Base-by-base conservation (phyloP, 2,888 invertebrate species). In the Xestoiulus laeticollis region DNA sequence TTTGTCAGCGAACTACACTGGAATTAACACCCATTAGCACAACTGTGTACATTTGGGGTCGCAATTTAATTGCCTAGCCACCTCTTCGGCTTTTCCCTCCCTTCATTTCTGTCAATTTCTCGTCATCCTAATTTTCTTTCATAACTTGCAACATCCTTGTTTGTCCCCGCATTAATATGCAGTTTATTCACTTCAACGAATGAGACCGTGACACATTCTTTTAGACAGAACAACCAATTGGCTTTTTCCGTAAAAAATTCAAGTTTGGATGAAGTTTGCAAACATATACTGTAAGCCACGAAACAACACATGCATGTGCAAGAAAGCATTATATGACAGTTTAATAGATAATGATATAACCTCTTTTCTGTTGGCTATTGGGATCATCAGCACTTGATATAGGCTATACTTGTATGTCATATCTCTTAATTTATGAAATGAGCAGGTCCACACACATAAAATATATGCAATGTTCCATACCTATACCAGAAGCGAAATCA, bases 1-100 rank as follows among this genome's bases (percentile, higher is more conserved):
- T 78, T 78, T 78, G 78, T 78, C 78, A 78, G 78, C 78, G 78
- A 30, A 78, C 78, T 78, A 78, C 78, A 78, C 78, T 78, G 78
- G 78, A 78, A 78, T 78, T 78, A 78, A 78, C 78, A 78, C 78
- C 78, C 78, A 78, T 78, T 78, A 78, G 78, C 78, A 26, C 78
- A 78, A 78, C 78, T 78, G 78, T 78, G 78, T 78, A 78, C 78
- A 30, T 78, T 78, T 78, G 78, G 78, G 78, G 78, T 78, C 26
- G 78, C 78, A 14, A 14, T 78, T 78, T 78, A 78, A 78, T 78
- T 78, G 78, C 30, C 30, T 5, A 10, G 30, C 78, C 78, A 78
- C 78, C 78, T 78, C 78, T 10, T 26, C 30, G 30, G 78, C 78
- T 78, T 48, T 14, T 68, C 78, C 78, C 78, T 78, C 78, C 78